Evolutionary conservation across 2,113 vertebrate genomes (phyloP).

Genomic region (Peromyscus leucopus): DNA sequence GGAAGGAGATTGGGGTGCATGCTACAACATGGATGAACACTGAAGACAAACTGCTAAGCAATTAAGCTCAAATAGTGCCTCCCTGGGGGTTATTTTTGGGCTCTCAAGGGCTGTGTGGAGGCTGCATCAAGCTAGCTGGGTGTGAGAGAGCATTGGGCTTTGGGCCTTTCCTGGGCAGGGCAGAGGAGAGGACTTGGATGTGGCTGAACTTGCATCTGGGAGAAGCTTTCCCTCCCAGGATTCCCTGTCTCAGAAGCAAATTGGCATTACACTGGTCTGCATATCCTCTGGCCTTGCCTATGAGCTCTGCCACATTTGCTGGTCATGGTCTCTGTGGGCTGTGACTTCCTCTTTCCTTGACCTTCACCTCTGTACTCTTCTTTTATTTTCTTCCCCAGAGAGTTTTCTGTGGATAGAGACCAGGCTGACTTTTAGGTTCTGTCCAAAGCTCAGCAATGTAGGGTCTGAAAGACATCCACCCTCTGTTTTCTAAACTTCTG

Average conservation of each 20-base stretch:
- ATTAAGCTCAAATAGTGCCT: background rate
- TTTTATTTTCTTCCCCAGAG: background rate
- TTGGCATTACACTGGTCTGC: background rate
- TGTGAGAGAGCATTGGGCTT: background rate
- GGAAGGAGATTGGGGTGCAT: background rate
- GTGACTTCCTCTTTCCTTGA: conserved; percentile 37
- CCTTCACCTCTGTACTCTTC: background rate
- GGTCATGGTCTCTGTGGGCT: background rate
- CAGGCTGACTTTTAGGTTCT: conserved; percentile 24
- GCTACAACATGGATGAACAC: background rate
- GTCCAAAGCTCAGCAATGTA: background rate
- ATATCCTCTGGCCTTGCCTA: background rate
- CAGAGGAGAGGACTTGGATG: background rate
- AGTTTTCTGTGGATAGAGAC: conserved; percentile 30
- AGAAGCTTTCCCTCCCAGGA: no score
- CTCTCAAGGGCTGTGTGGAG: background rate
- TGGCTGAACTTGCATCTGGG: background rate
- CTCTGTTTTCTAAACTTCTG: conserved; percentile 4
- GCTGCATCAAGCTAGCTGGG: background rate
- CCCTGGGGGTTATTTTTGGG: background rate
- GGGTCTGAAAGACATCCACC: background rate
- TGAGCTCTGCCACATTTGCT: background rate
- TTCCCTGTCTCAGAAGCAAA: background rate
- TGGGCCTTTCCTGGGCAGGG: background rate
- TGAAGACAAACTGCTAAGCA: background rate